Base-by-base conservation (phyloP, 2,888 invertebrate genomes). In the Diachrysia chrysitis region DNA sequence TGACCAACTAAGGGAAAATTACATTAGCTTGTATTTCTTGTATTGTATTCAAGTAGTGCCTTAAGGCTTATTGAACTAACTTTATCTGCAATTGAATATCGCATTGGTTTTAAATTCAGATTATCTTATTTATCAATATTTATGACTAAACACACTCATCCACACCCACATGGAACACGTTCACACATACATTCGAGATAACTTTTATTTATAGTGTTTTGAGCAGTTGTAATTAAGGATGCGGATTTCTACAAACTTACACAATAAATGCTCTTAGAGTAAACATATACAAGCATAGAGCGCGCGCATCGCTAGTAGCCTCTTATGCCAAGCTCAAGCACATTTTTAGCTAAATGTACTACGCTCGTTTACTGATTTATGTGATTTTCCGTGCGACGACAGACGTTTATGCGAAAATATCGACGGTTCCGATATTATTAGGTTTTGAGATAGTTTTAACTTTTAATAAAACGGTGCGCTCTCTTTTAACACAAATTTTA, bases 31-130 rank as follows among this genome's bases (percentile, higher is more conserved):
- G 10, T 32, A 29, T 16, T 2, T 16, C 5, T 42, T 6, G 4
- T n/a, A 42, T 4, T n/a, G 1, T 6, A 42, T 42, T 42, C n/a
- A 6, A 42, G 7, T 42, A n/a, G 42, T 16, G n/a, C 42, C 42
- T 37, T 4, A 14, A 42, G n/a, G n/a, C 16, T 37, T 16, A 14
- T 16, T 16, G n/a, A 16, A n/a, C 42, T 42, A 42, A 42, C 42
- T 42, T 42, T 42, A 42, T n/a, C n/a, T 42, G 42, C 42, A 10
- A 42, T 42, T n/a, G 6, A 42, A 42, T n/a, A n/a, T 42, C n/a
- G 42, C n/a, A n/a, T 42, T 42, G 42, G n/a, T n/a, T 42, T 42
- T 42, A 42, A n/a, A n/a, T n/a, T 42, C n/a, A 42, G 42, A 42
- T 42, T n/a, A 42, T 42, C 42, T 42, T 42, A 42, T 42, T 42